Base-by-base conservation (phyloP, 1,140 invertebrate genomes). In the Ceratina australensis region DNA sequence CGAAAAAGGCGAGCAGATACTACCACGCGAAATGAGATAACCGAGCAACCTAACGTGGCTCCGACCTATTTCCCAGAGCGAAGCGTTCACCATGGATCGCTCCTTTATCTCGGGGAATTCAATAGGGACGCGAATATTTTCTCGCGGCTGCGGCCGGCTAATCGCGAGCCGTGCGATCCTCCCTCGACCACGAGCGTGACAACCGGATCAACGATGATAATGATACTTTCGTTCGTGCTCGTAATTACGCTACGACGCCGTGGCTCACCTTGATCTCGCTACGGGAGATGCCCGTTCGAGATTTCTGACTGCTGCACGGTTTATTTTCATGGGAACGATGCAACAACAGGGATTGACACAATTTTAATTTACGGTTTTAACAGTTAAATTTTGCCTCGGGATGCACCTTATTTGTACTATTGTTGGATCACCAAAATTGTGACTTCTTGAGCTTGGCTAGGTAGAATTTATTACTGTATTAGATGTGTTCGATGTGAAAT, bases 1-100 rank as follows among this genome's bases (percentile, higher is more conserved):
- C 33, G 33, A 74, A 78, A 69, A 71, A 59, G 57, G 28, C 57
- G 60, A 33, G 64, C 56, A 68, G 59, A 80, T 80, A 74, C 64
- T 57, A 49, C 59, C 20, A 20, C 15, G 60, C 60, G 56, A 69
- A 66, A 79, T 74, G 71, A 79, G 77, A 79, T 79, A 79, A 74
- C 61, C 60, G 67, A 52, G 42, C 57, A 20, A 47, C 13, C n/a
- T 73, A 79, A 79, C 71, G 72, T 74, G 47, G 67, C 75, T 59
- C 33, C 72, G 81, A 73, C 59, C 77, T 52, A 83, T 84, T 84
- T 84, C 65, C 72, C 78, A 74, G 65, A 26, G 22, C 33, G 20
- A 7, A 15, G 12, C 20, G 72, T 65, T 74, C 61, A 33, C 56
- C 69, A 60, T 10, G 57, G 57, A 72, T 74, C 77, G 63, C 33